phyloP scores from a whole-genome alignment of 2,113 vertebrate species.

The Erythrocercus mccallii region DNA sequence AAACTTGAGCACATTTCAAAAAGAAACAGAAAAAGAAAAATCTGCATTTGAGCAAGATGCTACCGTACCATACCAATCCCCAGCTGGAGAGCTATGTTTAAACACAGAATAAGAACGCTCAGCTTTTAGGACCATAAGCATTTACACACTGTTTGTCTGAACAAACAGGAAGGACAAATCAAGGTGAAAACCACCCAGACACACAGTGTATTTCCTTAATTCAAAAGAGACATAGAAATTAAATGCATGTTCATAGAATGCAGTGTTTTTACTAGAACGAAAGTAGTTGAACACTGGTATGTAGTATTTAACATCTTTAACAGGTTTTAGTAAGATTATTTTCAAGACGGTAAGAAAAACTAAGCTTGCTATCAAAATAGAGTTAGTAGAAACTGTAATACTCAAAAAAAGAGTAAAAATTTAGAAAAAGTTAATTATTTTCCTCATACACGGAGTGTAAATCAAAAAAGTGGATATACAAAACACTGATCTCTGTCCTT shows the following conservation, averaged over 20 bases:
- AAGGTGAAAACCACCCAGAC: constrained; percentile 37
- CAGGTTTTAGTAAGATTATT: not conserved
- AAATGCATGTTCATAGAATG: not conserved
- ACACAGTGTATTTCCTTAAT: not conserved
- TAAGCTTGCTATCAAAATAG: not conserved
- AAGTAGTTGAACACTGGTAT: not conserved
- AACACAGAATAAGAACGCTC: not conserved
- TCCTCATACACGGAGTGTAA: not conserved
- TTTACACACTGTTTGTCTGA: not conserved
- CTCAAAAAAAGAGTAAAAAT: not conserved
- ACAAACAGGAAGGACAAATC: constrained; percentile 53
- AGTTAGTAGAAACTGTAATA: not conserved
- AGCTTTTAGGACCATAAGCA: not conserved
- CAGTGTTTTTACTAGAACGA: not conserved
- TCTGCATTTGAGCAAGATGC: not conserved
- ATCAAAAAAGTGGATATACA: not conserved
- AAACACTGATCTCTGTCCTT: not conserved
- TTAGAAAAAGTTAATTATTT: not conserved
- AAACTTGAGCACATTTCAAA: not conserved
- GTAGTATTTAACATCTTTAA: not conserved
- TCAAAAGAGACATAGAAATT: not conserved
- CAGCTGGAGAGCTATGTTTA: not conserved
- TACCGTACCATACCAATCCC: not conserved
- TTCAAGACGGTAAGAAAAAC: not conserved
- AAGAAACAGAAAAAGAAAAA: not conserved